phyloP scores from a whole-genome alignment of 2,888 invertebrate genomes.

The Sceliomorpha sp. region DNA sequence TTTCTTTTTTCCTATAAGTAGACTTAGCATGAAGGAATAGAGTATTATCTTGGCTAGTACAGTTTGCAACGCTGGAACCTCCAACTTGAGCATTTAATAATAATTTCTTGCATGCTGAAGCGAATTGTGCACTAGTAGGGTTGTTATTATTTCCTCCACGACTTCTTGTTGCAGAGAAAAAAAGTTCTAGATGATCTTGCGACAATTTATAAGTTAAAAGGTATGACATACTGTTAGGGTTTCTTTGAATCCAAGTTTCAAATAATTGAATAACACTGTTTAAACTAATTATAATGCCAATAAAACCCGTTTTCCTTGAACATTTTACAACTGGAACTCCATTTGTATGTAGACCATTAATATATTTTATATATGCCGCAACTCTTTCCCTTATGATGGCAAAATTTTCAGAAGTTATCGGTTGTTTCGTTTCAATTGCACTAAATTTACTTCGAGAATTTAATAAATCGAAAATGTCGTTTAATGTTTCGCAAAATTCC shows the following conservation, averaged over 20 bases:
- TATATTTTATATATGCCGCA: conserved; percentile 3
- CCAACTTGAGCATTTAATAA: conserved; percentile 42
- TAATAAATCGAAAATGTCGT: no score
- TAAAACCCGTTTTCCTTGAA: conserved; percentile 16
- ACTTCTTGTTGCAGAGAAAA: conserved; percentile 45
- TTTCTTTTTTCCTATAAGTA: neutral
- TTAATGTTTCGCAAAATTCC: no score
- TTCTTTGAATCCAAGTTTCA: conserved; percentile 8
- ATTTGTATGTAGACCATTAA: neutral
- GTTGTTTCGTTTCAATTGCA: no score
- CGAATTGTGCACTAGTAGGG: conserved; percentile 46
- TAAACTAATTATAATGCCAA: conserved; percentile 17
- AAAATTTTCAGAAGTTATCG: no score
- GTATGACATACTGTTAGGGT: conserved; percentile 8
- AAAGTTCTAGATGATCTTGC: conserved; percentile 43
- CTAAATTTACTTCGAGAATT: no score
- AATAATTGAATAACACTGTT: conserved; percentile 15
- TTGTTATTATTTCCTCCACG: conserved; percentile 55
- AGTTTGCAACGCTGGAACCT: conserved; percentile 28
- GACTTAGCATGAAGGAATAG: neutral
- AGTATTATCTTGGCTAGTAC: conserved; percentile 28
- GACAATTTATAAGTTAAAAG: conserved; percentile 26
- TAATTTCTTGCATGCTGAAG: conserved; percentile 43
- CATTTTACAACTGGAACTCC: conserved; percentile 1
- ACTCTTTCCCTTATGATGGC: conserved; percentile 8